phyloP scores from a whole-genome alignment of 2,113 vertebrate genomes.

The Eonycteris spelaea region DNA sequence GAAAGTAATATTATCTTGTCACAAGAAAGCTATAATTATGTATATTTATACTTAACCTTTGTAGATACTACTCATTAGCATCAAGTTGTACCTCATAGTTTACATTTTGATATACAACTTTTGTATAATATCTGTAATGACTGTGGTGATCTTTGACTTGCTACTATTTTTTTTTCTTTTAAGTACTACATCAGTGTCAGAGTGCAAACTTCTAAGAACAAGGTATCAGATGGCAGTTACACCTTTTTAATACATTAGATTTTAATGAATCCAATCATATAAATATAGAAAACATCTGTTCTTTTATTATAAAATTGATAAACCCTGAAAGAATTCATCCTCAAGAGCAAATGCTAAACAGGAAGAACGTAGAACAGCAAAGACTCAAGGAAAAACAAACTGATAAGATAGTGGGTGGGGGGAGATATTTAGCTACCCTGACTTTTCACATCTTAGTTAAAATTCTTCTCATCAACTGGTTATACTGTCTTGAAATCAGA shows the following conservation, averaged over 20 bases:
- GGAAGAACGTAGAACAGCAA: neutral
- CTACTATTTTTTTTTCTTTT: neutral
- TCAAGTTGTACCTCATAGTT: conserved; percentile 64
- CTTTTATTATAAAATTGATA: neutral
- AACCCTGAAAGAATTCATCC: neutral
- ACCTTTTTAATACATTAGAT: neutral
- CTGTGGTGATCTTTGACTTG: conserved; percentile 66
- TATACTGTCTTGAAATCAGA: neutral
- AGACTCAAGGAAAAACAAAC: neutral
- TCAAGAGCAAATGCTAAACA: neutral
- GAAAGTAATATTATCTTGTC: conserved; percentile 77
- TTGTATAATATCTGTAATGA: conserved; percentile 63
- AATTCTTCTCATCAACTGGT: neutral
- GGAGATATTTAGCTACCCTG: neutral
- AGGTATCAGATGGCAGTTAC: neutral
- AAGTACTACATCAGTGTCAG: neutral
- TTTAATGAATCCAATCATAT: neutral
- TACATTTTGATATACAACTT: conserved; percentile 72
- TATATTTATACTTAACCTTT: conserved; percentile 83
- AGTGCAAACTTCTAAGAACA: conserved; percentile 16
- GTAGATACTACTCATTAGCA: conserved; percentile 75
- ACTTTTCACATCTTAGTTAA: neutral
- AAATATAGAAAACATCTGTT: neutral
- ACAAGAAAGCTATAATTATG: conserved; percentile 78
- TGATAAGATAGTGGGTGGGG: neutral